These are phyloP conservation scores for Drosophila nannoptera DNA, from an alignment of 1,140 invertebrate genomes.

Conservation along the genomic window DNA sequence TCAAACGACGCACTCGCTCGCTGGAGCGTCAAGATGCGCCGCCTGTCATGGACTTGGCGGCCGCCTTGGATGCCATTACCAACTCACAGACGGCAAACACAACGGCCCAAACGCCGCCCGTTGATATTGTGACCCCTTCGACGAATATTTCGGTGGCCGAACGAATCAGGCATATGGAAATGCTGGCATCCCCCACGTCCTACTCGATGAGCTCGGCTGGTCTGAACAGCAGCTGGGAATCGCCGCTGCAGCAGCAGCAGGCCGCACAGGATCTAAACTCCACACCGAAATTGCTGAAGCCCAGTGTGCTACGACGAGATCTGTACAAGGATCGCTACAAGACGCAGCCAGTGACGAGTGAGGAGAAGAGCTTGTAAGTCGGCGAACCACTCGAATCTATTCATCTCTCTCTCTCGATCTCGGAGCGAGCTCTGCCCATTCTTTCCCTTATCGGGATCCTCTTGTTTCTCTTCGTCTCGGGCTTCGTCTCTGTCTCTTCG, in stretches of 20 bases:
- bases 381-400: background rate
- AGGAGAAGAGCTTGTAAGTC: conserved; percentile 80
- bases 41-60: conserved; percentile 61
- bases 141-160: conserved; percentile 74
- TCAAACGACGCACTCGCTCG: conserved; percentile 75
- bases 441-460: too few species aligned
- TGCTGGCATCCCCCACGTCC: conserved; percentile 43
- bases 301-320: conserved; percentile 80
- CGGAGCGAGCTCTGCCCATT: too few species aligned
- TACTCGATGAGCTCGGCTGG: conserved; percentile 18
- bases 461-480: too few species aligned
- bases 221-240: conserved; percentile 66
- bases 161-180: conserved; percentile 77
- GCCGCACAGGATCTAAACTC: conserved; percentile 3
- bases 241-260: conserved; percentile 49
- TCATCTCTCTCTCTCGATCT: background rate
- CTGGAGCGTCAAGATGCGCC: conserved; percentile 65
- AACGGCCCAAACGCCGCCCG: conserved; percentile 29
- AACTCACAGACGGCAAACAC: conserved; percentile 38
- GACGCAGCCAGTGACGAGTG: conserved; percentile 84
- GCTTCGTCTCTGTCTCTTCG: too few species aligned
- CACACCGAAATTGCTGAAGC: conserved; percentile 76
- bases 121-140: conserved; percentile 52
- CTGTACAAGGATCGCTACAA: conserved; percentile 81
- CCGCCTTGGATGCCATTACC: conserved; percentile 66